A percentile compares a stretch with the other conserved stretches of the same genome.
phyloP scores from a whole-genome alignment of 2,797 vertebrate species.

The Clarias fuscus region DNA sequence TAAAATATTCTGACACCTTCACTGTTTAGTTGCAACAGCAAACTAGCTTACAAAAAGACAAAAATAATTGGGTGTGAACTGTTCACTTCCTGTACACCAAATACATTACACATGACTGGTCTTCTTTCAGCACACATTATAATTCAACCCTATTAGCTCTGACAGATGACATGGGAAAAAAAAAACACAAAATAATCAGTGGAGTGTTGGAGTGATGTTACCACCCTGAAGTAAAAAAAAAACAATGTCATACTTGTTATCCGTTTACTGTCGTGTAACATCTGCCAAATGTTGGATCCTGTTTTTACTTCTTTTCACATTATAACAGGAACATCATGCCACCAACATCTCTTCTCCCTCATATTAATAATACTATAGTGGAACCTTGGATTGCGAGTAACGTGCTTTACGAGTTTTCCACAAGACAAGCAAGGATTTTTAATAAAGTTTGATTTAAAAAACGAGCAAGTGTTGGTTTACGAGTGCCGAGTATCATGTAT shows the following conservation, averaged over 20 bases:
- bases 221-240: background rate
- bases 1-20: background rate
- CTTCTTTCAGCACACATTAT: background rate
- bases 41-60: background rate
- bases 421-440: too few relatives aligned
- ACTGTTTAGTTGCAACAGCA: background rate
- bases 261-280: background rate
- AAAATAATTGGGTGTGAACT: slow-evolving; percentile 1
- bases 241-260: background rate
- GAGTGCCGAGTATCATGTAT: too few relatives aligned
- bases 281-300: background rate
- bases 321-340: background rate
- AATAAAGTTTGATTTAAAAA: too few relatives aligned
- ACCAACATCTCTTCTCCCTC: background rate
- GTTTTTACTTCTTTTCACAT: background rate
- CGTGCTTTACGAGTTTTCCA: too few relatives aligned
- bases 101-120: background rate
- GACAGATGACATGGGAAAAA: background rate
- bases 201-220: background rate
- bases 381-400: too few relatives aligned
- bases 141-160: background rate
- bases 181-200: background rate
- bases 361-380: too few relatives aligned
- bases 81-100: background rate
- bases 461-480: too few relatives aligned